Conservation (phyloP, 2,888 invertebrate genomes). For the Pyrochroa serraticornis region DNA sequence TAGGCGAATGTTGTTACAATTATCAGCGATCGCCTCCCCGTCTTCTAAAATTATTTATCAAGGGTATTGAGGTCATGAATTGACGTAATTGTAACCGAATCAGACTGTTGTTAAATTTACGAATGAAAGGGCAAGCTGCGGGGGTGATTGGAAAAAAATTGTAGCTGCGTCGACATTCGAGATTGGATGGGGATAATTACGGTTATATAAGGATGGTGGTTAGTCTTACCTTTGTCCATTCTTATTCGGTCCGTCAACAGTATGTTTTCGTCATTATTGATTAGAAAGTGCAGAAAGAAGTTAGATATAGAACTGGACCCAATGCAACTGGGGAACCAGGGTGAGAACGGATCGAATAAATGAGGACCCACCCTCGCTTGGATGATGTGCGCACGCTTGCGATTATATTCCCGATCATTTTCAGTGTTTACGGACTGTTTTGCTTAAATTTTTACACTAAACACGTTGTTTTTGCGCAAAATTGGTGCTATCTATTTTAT, state of each 20-base stretch:
- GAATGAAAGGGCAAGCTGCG: too few species aligned
- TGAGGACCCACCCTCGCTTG: constrained; percentile 34
- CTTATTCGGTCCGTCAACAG: constrained; percentile 20
- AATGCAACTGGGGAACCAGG: constrained; percentile 37
- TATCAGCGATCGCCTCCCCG: too few species aligned
- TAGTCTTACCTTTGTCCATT: constrained; percentile 40
- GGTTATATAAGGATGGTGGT: not conserved
- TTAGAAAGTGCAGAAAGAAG: constrained; percentile 21
- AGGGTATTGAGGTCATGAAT: too few species aligned
- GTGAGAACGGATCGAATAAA: constrained; percentile 38
- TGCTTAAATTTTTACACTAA: constrained; percentile 33
- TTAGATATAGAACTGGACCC: constrained; percentile 41
- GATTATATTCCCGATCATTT: constrained; percentile 24
- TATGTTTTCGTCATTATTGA: constrained; percentile 36
- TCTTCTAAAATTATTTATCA: too few species aligned
- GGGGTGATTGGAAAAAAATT: not conserved
- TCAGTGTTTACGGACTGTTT: constrained; percentile 36
- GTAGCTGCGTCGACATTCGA: not conserved
- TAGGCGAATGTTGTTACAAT: too few species aligned
- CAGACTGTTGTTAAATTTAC: too few species aligned
- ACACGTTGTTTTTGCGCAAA: constrained; percentile 27
- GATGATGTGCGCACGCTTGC: constrained; percentile 19
- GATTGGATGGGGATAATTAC: not conserved
- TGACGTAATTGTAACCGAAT: too few species aligned
- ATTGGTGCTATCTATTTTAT: constrained; percentile 16